A percentile compares a stretch with the other conserved stretches of the same genome.
Conservation (phyloP, 2,113 vertebrate species). For the Burhinus bistriatus region DNA sequence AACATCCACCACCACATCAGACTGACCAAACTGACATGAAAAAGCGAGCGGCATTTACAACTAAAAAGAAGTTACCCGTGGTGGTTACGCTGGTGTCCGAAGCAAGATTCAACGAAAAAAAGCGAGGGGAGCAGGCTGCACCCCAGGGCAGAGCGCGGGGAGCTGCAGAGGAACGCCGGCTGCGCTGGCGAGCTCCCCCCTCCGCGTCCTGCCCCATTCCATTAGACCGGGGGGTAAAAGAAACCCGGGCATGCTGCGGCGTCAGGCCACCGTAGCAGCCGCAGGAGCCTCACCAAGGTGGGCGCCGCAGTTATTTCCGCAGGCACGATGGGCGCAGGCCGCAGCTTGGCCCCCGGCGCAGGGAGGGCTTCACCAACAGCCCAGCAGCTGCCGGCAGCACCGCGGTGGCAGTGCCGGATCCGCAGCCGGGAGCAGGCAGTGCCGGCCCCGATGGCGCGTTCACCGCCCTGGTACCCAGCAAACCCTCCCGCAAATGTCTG, state of each 20-base stretch:
- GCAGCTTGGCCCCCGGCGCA: not conserved
- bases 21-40: accelerated
- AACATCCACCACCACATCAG: accelerated
- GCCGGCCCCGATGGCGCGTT: too few relatives aligned
- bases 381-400: too few relatives aligned
- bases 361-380: too few relatives aligned
- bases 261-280: not conserved
- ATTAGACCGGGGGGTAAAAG: too few relatives aligned
- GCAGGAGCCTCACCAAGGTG: accelerated
- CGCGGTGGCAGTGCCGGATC: too few relatives aligned
- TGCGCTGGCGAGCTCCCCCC: too few relatives aligned
- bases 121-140: not conserved
- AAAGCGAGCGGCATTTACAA: not conserved
- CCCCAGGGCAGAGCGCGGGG: not conserved
- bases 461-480: not conserved
- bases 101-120: too few relatives aligned
- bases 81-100: not conserved
- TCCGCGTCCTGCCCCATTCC: too few relatives aligned
- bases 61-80: not conserved
- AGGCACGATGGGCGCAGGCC: not conserved
- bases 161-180: not conserved
- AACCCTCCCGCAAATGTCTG: not conserved
- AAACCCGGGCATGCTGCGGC: too few relatives aligned
- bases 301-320: too few relatives aligned
- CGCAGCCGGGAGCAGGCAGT: too few relatives aligned